Percentiles rank a stretch among this genome's conserved stretches.
Conservation (phyloP, 2,888 invertebrate species). For the Cancer borealis region DNA sequence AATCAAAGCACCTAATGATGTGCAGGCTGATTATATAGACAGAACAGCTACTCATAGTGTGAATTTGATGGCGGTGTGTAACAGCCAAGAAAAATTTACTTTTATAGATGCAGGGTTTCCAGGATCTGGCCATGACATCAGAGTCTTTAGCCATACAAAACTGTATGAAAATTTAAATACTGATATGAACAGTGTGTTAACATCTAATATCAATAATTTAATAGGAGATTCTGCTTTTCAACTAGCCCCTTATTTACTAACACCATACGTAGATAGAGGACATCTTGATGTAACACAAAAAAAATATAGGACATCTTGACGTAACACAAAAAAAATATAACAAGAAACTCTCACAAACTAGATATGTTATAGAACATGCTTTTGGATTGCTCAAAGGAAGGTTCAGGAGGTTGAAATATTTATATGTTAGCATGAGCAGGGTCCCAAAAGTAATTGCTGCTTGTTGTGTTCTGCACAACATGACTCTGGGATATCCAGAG, state of each 20-base stretch:
- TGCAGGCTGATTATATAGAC: conserved; percentile 23
- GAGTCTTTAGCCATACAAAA: not conserved
- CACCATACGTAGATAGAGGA: not conserved
- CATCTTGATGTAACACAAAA: not conserved
- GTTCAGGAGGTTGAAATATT: too few relatives aligned
- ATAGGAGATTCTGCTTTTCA: too few relatives aligned
- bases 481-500: too few relatives aligned
- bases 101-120: conserved; percentile 18
- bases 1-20: conserved; percentile 1
- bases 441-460: too few relatives aligned
- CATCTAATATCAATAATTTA: too few relatives aligned
- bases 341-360: conserved; percentile 29
- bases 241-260: not conserved
- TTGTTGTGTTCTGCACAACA: too few relatives aligned
- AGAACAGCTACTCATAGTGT: conserved; percentile 36
- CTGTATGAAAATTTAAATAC: not conserved
- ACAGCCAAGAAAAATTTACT: not conserved
- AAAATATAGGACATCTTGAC: not conserved
- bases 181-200: too few relatives aligned
- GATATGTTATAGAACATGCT: not conserved
- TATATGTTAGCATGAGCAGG: too few relatives aligned
- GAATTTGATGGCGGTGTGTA: conserved; percentile 47
- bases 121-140: conserved; percentile 22
- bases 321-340: not conserved
- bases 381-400: too few relatives aligned